Evolutionary conservation across 2,888 invertebrate species (phyloP).

Genomic region (Euzetes globulus): DNA sequence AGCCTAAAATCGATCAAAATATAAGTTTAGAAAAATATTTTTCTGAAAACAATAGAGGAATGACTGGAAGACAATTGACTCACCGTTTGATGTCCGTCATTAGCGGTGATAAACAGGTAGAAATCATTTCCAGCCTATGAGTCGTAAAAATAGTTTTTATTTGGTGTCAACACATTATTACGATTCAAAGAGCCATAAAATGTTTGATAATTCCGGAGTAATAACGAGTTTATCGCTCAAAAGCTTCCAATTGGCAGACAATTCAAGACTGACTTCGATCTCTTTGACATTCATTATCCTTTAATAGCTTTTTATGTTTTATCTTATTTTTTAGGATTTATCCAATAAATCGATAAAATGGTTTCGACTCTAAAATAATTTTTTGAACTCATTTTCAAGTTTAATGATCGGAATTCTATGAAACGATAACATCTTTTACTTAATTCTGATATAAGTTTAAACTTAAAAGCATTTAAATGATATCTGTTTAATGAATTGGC

Average conservation of each 20-base stretch:
- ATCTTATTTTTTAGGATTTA: too few relatives aligned
- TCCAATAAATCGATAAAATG: too few relatives aligned
- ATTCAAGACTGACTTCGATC: neutral
- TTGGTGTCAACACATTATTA: constrained; percentile 17
- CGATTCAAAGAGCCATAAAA: constrained; percentile 5
- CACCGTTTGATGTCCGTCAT: constrained; percentile 55
- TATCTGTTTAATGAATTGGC: too few relatives aligned
- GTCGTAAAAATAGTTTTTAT: constrained; percentile 11
- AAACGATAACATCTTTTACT: too few relatives aligned
- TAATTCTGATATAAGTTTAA: too few relatives aligned
- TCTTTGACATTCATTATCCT: neutral
- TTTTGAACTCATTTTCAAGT: too few relatives aligned
- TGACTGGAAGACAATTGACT: neutral
- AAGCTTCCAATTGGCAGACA: neutral
- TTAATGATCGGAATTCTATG: too few relatives aligned
- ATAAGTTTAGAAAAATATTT: neutral
- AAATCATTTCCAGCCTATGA: constrained; percentile 59
- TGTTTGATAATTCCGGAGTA: neutral
- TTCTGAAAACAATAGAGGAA: neutral
- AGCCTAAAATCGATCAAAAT: constrained; percentile 35
- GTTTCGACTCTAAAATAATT: too few relatives aligned
- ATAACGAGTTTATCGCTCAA: constrained; percentile 21
- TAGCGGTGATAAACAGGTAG: constrained; percentile 61
- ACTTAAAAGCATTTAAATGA: too few relatives aligned
- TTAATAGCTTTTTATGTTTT: too few relatives aligned